These are phyloP conservation scores for Seladonia tumulorum DNA, from an alignment of 2,888 invertebrate species.

Conservation along the genomic window DNA sequence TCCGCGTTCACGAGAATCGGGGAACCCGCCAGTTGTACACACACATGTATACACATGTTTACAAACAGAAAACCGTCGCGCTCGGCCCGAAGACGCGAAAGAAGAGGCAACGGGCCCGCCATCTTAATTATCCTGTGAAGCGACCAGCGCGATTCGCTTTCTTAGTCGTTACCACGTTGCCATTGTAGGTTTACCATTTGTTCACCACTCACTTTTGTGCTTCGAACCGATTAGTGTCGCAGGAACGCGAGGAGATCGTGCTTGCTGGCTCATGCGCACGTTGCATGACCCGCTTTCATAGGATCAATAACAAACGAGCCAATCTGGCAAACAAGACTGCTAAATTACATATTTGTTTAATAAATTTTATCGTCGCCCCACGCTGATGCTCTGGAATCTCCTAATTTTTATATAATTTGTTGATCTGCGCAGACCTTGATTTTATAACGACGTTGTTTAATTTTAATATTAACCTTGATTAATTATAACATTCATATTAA, in stretches of 20 bases:
- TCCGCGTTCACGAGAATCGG: neutral
- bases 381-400: neutral
- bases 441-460: neutral
- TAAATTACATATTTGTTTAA: neutral
- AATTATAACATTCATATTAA: too few relatives aligned
- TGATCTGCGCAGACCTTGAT: neutral
- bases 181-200: slow-evolving; percentile 71
- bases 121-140: slow-evolving; percentile 33
- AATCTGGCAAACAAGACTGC: neutral
- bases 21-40: neutral
- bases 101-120: slow-evolving; percentile 37
- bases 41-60: too few relatives aligned
- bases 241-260: slow-evolving; percentile 60
- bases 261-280: neutral
- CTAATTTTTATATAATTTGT: neutral
- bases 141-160: slow-evolving; percentile 48
- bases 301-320: neutral
- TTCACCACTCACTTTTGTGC: slow-evolving; percentile 79
- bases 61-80: neutral
- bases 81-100: slow-evolving; percentile 8
- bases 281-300: neutral
- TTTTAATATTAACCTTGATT: neutral
- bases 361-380: neutral
- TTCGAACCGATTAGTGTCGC: slow-evolving; percentile 59
- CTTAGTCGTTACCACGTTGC: slow-evolving; percentile 70